Evolutionary conservation across 2,113 vertebrate genomes (phyloP).

Genomic region (Cynopterus brachyotis): DNA sequence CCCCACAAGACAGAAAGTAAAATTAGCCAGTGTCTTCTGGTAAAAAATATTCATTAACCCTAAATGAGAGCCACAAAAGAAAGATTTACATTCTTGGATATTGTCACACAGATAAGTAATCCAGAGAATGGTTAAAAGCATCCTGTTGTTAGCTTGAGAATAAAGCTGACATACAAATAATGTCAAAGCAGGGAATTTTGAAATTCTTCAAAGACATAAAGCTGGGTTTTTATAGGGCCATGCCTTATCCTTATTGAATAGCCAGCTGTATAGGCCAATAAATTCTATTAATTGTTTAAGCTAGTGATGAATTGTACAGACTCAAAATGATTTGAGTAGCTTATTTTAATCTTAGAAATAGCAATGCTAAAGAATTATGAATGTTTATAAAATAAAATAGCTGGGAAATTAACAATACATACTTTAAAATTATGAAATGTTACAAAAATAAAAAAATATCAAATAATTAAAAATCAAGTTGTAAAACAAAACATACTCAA

Average conservation of each 20-base stretch:
- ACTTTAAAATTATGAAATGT: not conserved
- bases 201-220: not conserved
- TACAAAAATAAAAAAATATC: not conserved
- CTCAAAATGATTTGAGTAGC: not conserved
- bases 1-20: not conserved
- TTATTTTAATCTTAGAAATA: not conserved
- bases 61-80: not conserved
- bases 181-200: not conserved
- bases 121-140: not conserved
- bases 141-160: not conserved
- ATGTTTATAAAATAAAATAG: not conserved
- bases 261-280: not conserved
- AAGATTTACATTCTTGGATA: not conserved
- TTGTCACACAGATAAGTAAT: not conserved
- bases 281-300: not conserved
- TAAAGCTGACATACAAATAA: not conserved
- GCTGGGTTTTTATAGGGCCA: not conserved
- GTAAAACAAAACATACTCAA: not conserved
- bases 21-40: not conserved
- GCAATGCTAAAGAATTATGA: not conserved
- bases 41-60: not conserved
- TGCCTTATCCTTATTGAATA: not conserved
- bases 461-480: not conserved
- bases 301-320: not conserved
- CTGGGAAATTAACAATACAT: not conserved